Base-by-base conservation (phyloP, 2,888 invertebrate species). In the Leucozona laternaria region DNA sequence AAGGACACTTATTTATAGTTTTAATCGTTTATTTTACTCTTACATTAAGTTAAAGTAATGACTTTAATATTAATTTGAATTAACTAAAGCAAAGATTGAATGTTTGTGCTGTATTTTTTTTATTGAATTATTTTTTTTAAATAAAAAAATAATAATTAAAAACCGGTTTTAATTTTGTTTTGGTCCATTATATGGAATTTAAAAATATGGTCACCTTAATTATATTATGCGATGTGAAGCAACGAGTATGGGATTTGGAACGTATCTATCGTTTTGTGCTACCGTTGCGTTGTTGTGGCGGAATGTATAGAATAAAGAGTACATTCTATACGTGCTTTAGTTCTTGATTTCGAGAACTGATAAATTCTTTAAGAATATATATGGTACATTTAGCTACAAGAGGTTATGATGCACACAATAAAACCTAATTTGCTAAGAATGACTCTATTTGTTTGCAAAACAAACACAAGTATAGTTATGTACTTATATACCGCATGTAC, bases 391-490 rank as follows among this genome's bases (percentile, higher is more conserved):
- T 34, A 34, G 57, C 10, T 34, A 34, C 31, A 57, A 31, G 55
- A 22, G 58, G 58, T 58, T 58, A 37, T 37, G 34, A 58, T 58
- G 58, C 58, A 58, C 58, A 58, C 58, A 58, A 58, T 58, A 20
- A 58, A 58, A 58, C 34, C 15, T 58, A 58, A 58, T 58, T 58
- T 37, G 58, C 20, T 58, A 20, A 20, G 11, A 58, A 58, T 22
- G 17, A 20, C 58, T 37, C 13, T 15, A 37, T 58, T 58, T 58
- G 34, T 58, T 37, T 13, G 20, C 20, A 2, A 7, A 2, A 37
- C 20, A 20, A 34, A n/a, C n/a, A n/a, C 8, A 3, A 55, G 8
- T 8, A 6, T 31, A n/a, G 28, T 28, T 22, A 55, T 10, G 0
- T 48, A 48, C 2, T 3, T 34, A 34, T 34, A 10, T 8, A 10